These are phyloP conservation scores for Eupithecia tripunctaria DNA, from an alignment of 2,888 invertebrate species.

Conservation along the genomic window DNA sequence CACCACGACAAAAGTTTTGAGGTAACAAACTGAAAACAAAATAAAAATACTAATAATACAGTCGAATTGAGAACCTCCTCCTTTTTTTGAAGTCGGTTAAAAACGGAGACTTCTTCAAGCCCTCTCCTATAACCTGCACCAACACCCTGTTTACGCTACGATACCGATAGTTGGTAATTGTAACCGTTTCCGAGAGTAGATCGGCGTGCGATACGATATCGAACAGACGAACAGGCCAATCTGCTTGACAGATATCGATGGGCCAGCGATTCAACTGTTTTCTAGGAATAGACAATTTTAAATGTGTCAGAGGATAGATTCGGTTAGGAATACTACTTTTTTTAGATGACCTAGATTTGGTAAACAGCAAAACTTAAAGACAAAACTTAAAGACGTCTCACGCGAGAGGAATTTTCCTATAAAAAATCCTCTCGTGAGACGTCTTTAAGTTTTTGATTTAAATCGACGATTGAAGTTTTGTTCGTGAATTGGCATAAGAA, in stretches of 20 bases:
- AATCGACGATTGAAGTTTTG: too few relatives aligned
- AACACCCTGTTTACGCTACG: constrained; percentile 67
- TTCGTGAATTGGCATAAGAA: too few relatives aligned
- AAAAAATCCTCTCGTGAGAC: too few relatives aligned
- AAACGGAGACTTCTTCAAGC: neutral
- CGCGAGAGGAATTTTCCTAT: too few relatives aligned
- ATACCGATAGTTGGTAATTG: constrained; percentile 71
- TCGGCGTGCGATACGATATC: constrained; percentile 74
- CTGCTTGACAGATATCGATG: constrained; percentile 47
- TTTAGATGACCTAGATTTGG: neutral
- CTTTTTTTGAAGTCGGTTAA: too few relatives aligned
- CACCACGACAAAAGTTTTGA: too few relatives aligned
- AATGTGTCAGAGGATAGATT: neutral
- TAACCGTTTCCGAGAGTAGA: constrained; percentile 74
- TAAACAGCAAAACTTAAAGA: too few relatives aligned
- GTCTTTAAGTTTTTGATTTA: too few relatives aligned
- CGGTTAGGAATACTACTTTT: neutral
- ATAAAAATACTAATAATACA: too few relatives aligned
- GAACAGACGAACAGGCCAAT: constrained; percentile 67
- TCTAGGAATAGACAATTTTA: neutral
- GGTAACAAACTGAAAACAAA: too few relatives aligned
- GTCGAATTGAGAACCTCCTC: too few relatives aligned
- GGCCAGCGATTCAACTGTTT: neutral
- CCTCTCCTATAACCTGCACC: constrained; percentile 50
- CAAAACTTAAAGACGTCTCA: too few relatives aligned